A percentile compares a stretch with the other conserved stretches of the same genome.
These are phyloP conservation scores for Oryzaephilus surinamensis DNA, from an alignment of 1,140 invertebrate genomes.

Conservation along the genomic window DNA sequence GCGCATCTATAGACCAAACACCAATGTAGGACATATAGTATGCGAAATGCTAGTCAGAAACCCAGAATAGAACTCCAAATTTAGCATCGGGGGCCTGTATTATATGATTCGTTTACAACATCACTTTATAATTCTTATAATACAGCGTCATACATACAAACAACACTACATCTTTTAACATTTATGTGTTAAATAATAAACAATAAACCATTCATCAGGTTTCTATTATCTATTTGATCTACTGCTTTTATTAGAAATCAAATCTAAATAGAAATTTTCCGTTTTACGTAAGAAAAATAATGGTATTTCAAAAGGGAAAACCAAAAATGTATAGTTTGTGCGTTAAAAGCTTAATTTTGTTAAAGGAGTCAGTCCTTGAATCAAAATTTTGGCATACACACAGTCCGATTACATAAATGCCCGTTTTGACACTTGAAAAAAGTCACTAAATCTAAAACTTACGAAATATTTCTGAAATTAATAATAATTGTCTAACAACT, in stretches of 20 bases:
- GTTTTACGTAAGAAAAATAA: too few relatives aligned
- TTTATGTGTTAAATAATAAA: not conserved
- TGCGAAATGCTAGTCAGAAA: slow-evolving; percentile 4
- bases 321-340: too few relatives aligned
- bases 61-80: slow-evolving; percentile 11
- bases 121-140: too few relatives aligned
- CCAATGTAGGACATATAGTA: slow-evolving; percentile 14
- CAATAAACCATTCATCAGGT: not conserved
- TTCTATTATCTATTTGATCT: not conserved
- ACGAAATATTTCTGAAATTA: not conserved
- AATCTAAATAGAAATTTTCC: not conserved
- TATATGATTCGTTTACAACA: too few relatives aligned
- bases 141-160: not conserved
- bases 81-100: too few relatives aligned
- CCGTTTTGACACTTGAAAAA: not conserved
- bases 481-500: too few relatives aligned
- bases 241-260: not conserved
- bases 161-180: not conserved
- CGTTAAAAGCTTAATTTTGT: too few relatives aligned
- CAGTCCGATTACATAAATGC: not conserved
- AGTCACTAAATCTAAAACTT: not conserved
- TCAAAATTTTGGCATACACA: not conserved
- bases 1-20: too few relatives aligned
- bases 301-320: too few relatives aligned
- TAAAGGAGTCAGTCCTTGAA: not conserved